Evolutionary conservation across 2,888 invertebrate species (phyloP), one percentile per base, ranked within the genome.

Genomic region (Carpatolechia fugitivella): DNA sequence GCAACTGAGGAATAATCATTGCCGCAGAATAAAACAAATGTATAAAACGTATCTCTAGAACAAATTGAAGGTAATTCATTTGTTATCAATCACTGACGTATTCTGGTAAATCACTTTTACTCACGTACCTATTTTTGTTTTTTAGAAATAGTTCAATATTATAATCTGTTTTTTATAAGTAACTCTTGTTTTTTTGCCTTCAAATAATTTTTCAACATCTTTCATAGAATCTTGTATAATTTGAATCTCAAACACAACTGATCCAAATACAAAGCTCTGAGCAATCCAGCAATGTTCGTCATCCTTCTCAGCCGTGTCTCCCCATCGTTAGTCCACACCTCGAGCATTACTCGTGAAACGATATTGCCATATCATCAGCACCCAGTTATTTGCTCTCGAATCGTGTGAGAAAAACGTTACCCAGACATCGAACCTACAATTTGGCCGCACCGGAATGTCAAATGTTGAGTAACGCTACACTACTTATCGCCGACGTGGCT

Each of bases 401-500:
- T 85, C 82, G 89, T 88, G 89, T 89, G 89, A 87, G 86, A 87
- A 87, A 86, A 87, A 85, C 85, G 73, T 79, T 77, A 72, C 73
- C 69, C 68, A 73, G 73, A 63, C 72, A 78, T 73, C 78, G 74
- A 84, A 80, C 83, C 78, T 64, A 71, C 79, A 86, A 88, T 89
- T 86, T 85, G 73, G 69, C 61, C 67, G 64, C 61, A 62, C 51
- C 66, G 80, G 82, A 82, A 88, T 88, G 88, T 88, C 88, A 88
- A 89, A 82, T 77, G 84, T 85, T 85, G 80, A 63, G 81, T 77
- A 82, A 82, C 76, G 62, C 57, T 59, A 57, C 58, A 55, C 60
- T 57, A 57, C 52, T 52, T 57, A 54, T 24, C 51, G 46, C 29
- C 50, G 57, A 59, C 56, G 56, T 66, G 62, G 56, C 59, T 59